Conservation (phyloP, 2,888 invertebrate species). For the Heliothis peltigera region DNA sequence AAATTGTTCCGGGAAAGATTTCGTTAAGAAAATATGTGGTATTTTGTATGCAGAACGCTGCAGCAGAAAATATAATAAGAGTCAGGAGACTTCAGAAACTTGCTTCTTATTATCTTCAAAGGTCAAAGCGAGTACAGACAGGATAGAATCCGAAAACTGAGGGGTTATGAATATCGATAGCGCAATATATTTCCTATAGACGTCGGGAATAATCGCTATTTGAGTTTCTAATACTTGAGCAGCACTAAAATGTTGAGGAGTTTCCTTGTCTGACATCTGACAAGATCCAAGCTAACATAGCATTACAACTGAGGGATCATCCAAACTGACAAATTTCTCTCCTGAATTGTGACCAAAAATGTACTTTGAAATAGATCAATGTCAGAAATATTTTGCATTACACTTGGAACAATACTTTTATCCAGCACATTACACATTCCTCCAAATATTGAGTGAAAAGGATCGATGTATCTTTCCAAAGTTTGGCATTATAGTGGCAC, state of each 20-base stretch:
- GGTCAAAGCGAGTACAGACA: constrained; percentile 2
- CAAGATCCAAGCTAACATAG: constrained; percentile 15
- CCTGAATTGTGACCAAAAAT: neutral
- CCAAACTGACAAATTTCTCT: neutral
- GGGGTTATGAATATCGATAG: constrained; percentile 8
- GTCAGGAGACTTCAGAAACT: constrained; percentile 20
- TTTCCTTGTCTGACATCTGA: constrained; percentile 16
- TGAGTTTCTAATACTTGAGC: constrained; percentile 14
- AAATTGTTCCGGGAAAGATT: constrained; percentile 39
- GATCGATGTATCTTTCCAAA: neutral
- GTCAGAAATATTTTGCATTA: neutral
- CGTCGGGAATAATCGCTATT: constrained; percentile 11
- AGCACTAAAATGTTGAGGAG: constrained; percentile 5
- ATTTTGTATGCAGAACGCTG: constrained; percentile 24
- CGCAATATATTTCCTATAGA: constrained; percentile 8
- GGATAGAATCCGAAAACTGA: constrained; percentile 7
- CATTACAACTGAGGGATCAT: neutral
- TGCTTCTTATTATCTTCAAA: constrained; percentile 3
- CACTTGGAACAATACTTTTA: neutral
- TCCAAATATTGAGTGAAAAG: constrained; percentile 1
- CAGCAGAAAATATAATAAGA: constrained; percentile 14
- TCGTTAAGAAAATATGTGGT: constrained; percentile 22
- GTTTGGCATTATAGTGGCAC: constrained; percentile 15
- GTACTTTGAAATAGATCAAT: neutral
- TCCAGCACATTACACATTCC: neutral